A percentile compares a stretch with the other conserved stretches of the same genome.
Evolutionary conservation across 2,888 invertebrate species (phyloP).

Genomic region (Alsophila aescularia): DNA sequence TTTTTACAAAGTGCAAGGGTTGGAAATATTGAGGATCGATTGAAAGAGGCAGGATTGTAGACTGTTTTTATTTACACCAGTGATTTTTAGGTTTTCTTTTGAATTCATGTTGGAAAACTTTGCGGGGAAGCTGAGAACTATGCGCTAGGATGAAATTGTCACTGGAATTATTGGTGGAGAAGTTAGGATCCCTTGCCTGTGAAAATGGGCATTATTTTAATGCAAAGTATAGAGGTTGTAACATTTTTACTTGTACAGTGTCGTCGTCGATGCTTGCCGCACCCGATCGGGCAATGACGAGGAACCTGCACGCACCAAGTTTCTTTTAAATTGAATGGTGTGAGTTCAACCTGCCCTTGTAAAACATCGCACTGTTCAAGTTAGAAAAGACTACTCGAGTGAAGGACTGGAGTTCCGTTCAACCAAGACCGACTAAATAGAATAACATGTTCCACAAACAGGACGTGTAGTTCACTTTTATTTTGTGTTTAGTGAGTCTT

Average conservation of each 20-base stretch:
- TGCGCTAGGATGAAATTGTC: slow-evolving; percentile 77
- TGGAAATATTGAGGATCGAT: slow-evolving; percentile 68
- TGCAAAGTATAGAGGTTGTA: slow-evolving; percentile 97
- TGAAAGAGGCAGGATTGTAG: slow-evolving; percentile 68
- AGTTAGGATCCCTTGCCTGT: slow-evolving; percentile 85
- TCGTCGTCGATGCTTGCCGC: slow-evolving; percentile 67
- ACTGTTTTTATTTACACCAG: slow-evolving; percentile 66
- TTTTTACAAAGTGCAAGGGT: slow-evolving; percentile 77
- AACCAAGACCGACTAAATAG: slow-evolving; percentile 85
- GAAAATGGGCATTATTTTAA: slow-evolving; percentile 95
- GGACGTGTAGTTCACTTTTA: slow-evolving; percentile 62
- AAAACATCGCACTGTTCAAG: slow-evolving; percentile 81
- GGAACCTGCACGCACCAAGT: slow-evolving; percentile 78
- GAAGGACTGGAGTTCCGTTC: slow-evolving; percentile 84
- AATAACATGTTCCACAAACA: slow-evolving; percentile 61
- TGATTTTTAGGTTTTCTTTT: slow-evolving; percentile 77
- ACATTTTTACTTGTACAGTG: slow-evolving; percentile 79
- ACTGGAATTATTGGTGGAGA: slow-evolving; percentile 78
- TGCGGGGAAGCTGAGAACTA: slow-evolving; percentile 84
- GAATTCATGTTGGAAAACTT: slow-evolving; percentile 79
- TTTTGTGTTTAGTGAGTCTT: slow-evolving; percentile 84
- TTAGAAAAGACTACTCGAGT: slow-evolving; percentile 83
- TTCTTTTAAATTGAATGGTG: slow-evolving; percentile 84
- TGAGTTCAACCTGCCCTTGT: slow-evolving; percentile 75
- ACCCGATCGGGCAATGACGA: slow-evolving; percentile 59